Conservation (phyloP, 2,797 vertebrate genomes). For the Brachymystax lenok region DNA sequence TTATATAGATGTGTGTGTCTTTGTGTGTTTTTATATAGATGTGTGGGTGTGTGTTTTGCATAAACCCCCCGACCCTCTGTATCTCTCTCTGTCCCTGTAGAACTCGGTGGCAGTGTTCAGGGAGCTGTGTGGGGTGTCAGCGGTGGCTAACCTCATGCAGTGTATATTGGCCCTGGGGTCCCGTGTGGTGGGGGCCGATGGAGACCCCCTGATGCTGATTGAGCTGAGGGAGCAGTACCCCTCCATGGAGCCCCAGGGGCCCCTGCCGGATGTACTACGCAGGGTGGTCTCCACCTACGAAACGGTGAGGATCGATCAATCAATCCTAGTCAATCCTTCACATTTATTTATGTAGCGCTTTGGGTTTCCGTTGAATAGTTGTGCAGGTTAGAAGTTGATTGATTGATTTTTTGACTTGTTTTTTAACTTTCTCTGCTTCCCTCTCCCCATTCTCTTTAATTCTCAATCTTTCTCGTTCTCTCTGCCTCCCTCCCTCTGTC, state of each 20-base stretch:
- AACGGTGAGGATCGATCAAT: conserved; percentile 73
- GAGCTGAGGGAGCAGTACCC: conserved; percentile 88
- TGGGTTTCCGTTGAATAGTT: background rate
- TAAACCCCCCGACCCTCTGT: background rate
- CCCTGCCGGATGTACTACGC: conserved; percentile 89
- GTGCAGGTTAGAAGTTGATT: no score
- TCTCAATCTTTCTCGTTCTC: background rate
- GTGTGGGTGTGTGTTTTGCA: background rate
- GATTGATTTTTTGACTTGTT: background rate
- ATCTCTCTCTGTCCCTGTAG: conserved; percentile 70
- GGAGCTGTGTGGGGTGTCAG: conserved; percentile 91
- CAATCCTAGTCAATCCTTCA: conserved; percentile 8
- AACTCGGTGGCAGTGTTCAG: conserved; percentile 89
- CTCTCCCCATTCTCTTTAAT: background rate
- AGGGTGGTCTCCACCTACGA: conserved; percentile 89
- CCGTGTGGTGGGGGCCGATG: conserved; percentile 85
- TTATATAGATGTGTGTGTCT: background rate
- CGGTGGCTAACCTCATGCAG: conserved; percentile 94
- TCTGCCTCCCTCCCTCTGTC: background rate
- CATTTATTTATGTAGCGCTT: background rate
- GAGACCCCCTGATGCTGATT: conserved; percentile 82
- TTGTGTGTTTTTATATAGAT: background rate
- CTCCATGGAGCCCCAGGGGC: conserved; percentile 88
- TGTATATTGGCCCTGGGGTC: conserved; percentile 89
- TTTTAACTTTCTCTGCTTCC: background rate